Evolutionary conservation across 1,140 invertebrate species (phyloP), one percentile per base, ranked within the genome.

Genomic region (Zaprionus nigranus): DNA sequence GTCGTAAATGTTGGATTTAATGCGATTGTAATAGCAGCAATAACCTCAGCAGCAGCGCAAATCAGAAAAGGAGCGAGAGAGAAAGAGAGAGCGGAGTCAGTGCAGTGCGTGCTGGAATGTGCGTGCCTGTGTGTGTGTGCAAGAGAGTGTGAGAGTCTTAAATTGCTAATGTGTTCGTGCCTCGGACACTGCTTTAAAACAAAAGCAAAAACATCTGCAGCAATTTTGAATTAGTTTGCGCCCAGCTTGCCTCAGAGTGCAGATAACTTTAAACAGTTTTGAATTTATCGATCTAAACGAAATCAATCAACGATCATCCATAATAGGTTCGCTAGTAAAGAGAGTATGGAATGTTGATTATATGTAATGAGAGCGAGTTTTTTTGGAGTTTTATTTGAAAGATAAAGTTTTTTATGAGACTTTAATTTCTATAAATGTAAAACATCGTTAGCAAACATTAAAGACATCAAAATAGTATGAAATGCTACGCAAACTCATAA

Each of bases 1-100:
- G 69, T 59, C 61, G 74, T 57, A 76, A 76, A 71, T 49, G 69
- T 72, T 56, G n/a, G 40, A 59, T 54, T 68, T 68, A 74, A 74
- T 67, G 59, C 64, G 70, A 78, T 74, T 67, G 75, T 63, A 64
- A 59, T 78, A 40, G 57, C 49, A 73, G 75, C 49, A 61, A 24
- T 53, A 57, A 57, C 38, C 53, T 38, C 49, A 64, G 28, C 61
- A 51, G 20, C 40, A 34, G 28, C 24, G 49, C 40, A 68, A 43
- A 54, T 20, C 2, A 49, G 30, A 13, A 20, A 6, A 30, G 20
- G 51, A 57, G 63, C 61, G 20, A 57, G 36, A 43, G 24, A 46
- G 46, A 46, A 11, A 26, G 15, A 54, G 24, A 24, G 20, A 34
- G 28, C 20, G 36, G 15, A 30, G 64, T 43, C 46, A 49, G 20